A percentile compares a stretch with the other conserved stretches of the same genome.
Evolutionary conservation across 2,888 invertebrate species (phyloP).

Genomic region (Chloroclysta siterata): DNA sequence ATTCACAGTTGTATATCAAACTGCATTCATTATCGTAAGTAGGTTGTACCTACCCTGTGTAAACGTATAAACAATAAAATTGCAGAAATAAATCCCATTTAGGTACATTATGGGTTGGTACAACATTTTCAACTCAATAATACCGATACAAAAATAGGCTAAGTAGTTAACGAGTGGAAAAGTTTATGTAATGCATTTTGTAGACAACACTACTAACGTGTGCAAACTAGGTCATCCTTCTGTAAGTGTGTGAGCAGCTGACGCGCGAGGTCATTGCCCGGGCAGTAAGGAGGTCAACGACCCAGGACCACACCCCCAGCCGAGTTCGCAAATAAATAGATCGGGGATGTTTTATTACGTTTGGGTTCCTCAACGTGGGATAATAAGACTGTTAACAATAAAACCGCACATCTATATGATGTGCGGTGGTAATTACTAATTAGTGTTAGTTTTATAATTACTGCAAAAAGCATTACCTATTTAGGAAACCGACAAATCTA

Average conservation of each 20-base stretch:
- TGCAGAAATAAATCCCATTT: no score
- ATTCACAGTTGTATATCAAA: slow-evolving; percentile 30
- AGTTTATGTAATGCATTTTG: slow-evolving; percentile 47
- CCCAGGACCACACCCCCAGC: slow-evolving; percentile 55
- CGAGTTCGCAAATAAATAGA: slow-evolving; percentile 49
- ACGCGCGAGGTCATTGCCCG: slow-evolving; percentile 64
- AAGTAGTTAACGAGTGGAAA: slow-evolving; percentile 49
- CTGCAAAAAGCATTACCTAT: no score
- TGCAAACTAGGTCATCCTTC: slow-evolving; percentile 45
- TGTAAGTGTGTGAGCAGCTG: slow-evolving; percentile 69
- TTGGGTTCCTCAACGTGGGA: slow-evolving; percentile 14
- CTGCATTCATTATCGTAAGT: slow-evolving; percentile 9
- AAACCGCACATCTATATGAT: no score
- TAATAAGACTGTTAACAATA: no score
- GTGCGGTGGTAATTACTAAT: no score
- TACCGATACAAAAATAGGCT: slow-evolving; percentile 25
- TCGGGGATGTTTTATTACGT: slow-evolving; percentile 48
- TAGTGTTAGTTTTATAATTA: no score
- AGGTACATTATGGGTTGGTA: no score
- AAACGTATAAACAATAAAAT: neutral
- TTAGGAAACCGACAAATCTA: no score
- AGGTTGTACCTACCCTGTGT: neutral
- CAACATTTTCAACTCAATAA: neutral
- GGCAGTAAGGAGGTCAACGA: slow-evolving; percentile 57
- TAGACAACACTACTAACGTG: slow-evolving; percentile 40